Conservation (phyloP, 2,888 invertebrate genomes). For the Tyria jacobaeae region DNA sequence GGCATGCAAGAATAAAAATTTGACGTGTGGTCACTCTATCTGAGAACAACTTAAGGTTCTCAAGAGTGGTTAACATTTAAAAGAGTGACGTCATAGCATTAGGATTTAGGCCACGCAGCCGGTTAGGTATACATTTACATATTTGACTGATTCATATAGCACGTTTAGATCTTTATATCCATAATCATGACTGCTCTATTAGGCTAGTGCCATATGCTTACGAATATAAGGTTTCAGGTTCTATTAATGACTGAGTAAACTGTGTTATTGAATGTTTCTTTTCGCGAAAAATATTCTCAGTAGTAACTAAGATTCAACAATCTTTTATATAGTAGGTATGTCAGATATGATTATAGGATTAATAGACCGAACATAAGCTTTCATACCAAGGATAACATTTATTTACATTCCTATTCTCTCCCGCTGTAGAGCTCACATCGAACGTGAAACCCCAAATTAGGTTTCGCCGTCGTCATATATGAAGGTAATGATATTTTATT, state of each 20-base stretch:
- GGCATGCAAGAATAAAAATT: not conserved
- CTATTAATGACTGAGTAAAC: too few relatives aligned
- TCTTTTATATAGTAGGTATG: too few relatives aligned
- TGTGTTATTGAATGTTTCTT: too few relatives aligned
- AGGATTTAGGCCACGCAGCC: slow-evolving; percentile 63
- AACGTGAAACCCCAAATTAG: slow-evolving; percentile 56
- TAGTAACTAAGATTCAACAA: too few relatives aligned
- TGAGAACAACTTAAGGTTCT: slow-evolving; percentile 16
- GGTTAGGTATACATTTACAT: slow-evolving; percentile 62
- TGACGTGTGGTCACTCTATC: not conserved
- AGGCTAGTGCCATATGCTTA: not conserved
- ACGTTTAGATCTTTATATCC: slow-evolving; percentile 19
- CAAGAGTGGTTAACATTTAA: slow-evolving; percentile 33
- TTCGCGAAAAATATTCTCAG: too few relatives aligned
- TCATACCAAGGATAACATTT: too few relatives aligned
- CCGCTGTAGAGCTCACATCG: slow-evolving; percentile 25
- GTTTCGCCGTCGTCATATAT: slow-evolving; percentile 57
- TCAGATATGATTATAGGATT: too few relatives aligned
- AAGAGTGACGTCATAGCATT: slow-evolving; percentile 55
- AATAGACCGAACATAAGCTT: too few relatives aligned
- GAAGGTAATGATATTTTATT: slow-evolving; percentile 66
- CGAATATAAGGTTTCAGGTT: too few relatives aligned
- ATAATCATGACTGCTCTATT: not conserved
- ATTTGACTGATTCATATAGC: slow-evolving; percentile 41
- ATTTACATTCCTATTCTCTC: too few relatives aligned